Evolutionary conservation across 2,888 invertebrate species (phyloP), one percentile per base, ranked within the genome.

Genomic region (Drosophila paramelanica): DNA sequence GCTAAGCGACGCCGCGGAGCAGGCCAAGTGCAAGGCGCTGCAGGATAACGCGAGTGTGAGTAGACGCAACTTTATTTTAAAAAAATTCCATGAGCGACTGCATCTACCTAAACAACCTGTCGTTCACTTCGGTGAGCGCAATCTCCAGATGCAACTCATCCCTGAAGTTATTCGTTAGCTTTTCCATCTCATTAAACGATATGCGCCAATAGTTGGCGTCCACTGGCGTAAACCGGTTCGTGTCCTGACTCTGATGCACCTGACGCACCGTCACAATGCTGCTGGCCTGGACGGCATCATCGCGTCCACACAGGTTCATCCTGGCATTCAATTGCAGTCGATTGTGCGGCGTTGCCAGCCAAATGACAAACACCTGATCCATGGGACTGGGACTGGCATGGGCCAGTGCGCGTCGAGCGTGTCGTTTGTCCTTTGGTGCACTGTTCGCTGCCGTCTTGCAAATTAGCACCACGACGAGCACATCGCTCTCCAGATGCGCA

Each of bases 31-130:
- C 88, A 95, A 95, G 93, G 92, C 94, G 70, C 94, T 96, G 79
- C 93, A 95, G 92, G 95, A 96, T 81, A 96, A 96, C 91, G 95
- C 96, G 75, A 96, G 96, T 93, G 96, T 96, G 93, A 95, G 95
- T 94, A 53, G 3, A n/a, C 11, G 14, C 17, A 25, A 41, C 23
- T 43, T 49, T 27, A 20, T 50, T 50, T 47, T 45, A 45, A 43
- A 23, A 31, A 14, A 7, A 47, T 17, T 31, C 8, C 14, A 7
- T 10, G 11, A 10, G 33, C 10, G 3, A 1, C 33, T 8, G 11
- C 8, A 41, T 0, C 10, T 41, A 33, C 17, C 3, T 20, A 2
- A 2, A 17, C 7, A 1, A 46, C 5, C 2, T 49, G 11, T 2
- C 8, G 36, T 0, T 8, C 3, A 47, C 8, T 8, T 33, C 23